These are phyloP conservation scores for Baccha elongata DNA, from an alignment of 2,888 invertebrate genomes.

Conservation along the genomic window DNA sequence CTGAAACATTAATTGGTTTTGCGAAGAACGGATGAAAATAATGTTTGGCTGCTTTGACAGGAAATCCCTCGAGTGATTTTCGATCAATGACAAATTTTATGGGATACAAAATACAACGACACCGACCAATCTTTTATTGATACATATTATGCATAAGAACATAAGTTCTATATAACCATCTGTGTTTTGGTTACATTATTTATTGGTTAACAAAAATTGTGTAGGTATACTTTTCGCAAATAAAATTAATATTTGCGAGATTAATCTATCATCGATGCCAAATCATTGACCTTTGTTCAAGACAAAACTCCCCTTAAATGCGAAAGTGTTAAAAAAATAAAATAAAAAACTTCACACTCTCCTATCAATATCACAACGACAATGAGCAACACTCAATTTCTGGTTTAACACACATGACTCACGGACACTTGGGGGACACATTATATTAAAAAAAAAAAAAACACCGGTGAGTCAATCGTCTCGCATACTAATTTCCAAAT, in stretches of 20 bases:
- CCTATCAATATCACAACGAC: slow-evolving; percentile 28
- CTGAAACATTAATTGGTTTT: too few relatives aligned
- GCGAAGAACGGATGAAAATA: too few relatives aligned
- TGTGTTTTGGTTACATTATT: too few relatives aligned
- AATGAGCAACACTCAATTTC: slow-evolving; percentile 46
- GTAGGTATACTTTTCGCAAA: too few relatives aligned
- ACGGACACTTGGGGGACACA: slow-evolving; percentile 33
- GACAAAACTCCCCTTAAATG: slow-evolving; percentile 6
- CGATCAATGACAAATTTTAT: too few relatives aligned
- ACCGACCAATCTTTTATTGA: too few relatives aligned
- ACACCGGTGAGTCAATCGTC: slow-evolving; percentile 52
- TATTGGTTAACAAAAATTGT: too few relatives aligned
- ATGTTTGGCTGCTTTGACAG: too few relatives aligned
- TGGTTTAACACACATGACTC: slow-evolving; percentile 56
- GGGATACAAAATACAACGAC: too few relatives aligned
- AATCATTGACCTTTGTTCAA: slow-evolving; percentile 42
- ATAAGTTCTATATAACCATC: too few relatives aligned
- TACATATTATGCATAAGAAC: too few relatives aligned
- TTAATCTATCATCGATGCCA: neutral
- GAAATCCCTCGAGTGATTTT: too few relatives aligned
- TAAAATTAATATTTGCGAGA: neutral
- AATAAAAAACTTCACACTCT: slow-evolving; percentile 44
- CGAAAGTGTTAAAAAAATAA: slow-evolving; percentile 22
- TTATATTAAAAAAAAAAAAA: slow-evolving; percentile 8
- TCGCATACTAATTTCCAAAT: slow-evolving; percentile 57